Conservation (phyloP, 2,888 invertebrate species). For the Eupithecia subfuscata region DNA sequence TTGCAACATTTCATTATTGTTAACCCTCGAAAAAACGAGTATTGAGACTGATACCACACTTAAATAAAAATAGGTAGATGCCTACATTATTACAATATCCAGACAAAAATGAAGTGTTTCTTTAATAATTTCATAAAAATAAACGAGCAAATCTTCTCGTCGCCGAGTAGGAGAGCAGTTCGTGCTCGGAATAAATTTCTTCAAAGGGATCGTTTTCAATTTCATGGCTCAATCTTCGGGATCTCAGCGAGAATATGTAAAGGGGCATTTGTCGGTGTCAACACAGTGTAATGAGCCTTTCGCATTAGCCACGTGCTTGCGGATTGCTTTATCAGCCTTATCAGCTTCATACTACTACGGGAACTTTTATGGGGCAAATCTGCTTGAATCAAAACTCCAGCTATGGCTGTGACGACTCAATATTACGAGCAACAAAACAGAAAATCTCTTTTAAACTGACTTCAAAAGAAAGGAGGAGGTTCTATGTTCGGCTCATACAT, state of each 20-base stretch:
- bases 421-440: not conserved
- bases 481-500: no score
- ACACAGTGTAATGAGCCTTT: conserved; percentile 80
- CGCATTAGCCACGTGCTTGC: conserved; percentile 74
- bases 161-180: conserved; percentile 78
- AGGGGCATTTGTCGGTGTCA: conserved; percentile 83
- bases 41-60: not conserved
- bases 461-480: no score
- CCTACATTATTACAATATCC: conserved; percentile 50
- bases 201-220: conserved; percentile 84
- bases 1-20: not conserved
- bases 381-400: not conserved
- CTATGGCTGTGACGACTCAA: not conserved
- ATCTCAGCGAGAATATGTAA: conserved; percentile 82
- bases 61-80: not conserved
- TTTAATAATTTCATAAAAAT: conserved; percentile 83
- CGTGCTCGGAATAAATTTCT: conserved; percentile 83
- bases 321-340: conserved; percentile 56
- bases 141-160: conserved; percentile 82
- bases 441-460: not conserved
- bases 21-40: not conserved
- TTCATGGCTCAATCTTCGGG: conserved; percentile 84
- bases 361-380: conserved; percentile 24
- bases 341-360: conserved; percentile 34
- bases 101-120: conserved; percentile 72